Evolutionary conservation across 2,113 vertebrate genomes (phyloP).

Genomic region (Pterocles burchelli): DNA sequence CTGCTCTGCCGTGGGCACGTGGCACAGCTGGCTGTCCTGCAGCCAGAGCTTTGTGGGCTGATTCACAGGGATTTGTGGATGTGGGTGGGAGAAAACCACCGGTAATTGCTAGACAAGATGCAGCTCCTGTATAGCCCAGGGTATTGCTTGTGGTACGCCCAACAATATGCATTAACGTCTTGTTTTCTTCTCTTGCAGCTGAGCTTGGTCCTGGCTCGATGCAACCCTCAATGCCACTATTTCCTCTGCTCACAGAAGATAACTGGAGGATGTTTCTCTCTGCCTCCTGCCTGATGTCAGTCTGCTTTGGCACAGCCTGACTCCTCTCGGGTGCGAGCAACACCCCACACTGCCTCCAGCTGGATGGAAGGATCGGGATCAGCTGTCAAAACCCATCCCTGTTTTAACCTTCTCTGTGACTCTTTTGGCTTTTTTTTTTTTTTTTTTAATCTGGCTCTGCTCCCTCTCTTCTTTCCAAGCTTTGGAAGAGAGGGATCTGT

Average conservation of each 20-base stretch:
- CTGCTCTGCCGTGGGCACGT: rapidly evolving
- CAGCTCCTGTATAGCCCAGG: neutral
- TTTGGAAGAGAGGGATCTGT: neutral
- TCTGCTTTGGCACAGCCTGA: conserved; percentile 13
- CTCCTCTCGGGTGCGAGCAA: neutral
- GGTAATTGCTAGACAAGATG: neutral
- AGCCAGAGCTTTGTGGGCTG: neutral
- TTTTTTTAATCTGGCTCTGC: neutral
- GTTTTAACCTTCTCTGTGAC: neutral
- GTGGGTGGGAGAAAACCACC: neutral
- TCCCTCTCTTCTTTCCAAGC: neutral
- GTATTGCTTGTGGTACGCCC: neutral
- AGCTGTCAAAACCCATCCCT: neutral
- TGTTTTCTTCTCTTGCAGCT: conserved; percentile 52
- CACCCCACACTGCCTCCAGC: neutral
- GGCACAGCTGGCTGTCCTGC: rapidly evolving
- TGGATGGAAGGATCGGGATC: conserved; percentile 6
- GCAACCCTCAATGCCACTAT: neutral
- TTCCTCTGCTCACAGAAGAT: conserved; percentile 38
- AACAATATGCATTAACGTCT: neutral
- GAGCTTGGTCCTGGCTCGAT: conserved; percentile 1
- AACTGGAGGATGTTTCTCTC: conserved; percentile 48
- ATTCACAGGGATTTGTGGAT: neutral
- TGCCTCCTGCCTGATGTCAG: neutral
- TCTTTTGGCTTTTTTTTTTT: neutral